phyloP scores from a whole-genome alignment of 2,888 invertebrate species.

The Eupithecia exiguata region DNA sequence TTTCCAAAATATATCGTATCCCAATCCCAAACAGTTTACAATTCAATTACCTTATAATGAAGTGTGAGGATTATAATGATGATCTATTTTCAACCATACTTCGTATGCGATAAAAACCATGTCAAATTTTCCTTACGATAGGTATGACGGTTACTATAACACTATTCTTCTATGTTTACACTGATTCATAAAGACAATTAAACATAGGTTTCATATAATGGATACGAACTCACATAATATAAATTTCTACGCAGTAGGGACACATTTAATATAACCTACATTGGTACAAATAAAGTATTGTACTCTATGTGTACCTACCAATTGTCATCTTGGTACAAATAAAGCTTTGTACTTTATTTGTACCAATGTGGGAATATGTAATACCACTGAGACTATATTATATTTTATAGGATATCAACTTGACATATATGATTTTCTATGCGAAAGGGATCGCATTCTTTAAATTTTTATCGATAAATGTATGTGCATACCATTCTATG shows the following conservation, averaged over 20 bases:
- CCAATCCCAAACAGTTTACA: slow-evolving; percentile 3
- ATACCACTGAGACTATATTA: neutral
- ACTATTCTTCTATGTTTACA: neutral
- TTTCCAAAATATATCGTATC: neutral
- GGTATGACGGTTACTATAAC: neutral
- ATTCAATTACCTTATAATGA: neutral
- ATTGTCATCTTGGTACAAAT: no score
- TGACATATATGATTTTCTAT: neutral
- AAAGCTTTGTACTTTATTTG: neutral
- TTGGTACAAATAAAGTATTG: no score
- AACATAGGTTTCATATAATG: neutral
- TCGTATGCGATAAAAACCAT: neutral
- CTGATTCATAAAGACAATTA: neutral
- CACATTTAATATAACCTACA: neutral
- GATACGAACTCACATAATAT: neutral
- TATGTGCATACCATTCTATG: no score
- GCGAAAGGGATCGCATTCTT: neutral
- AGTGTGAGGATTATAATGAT: neutral
- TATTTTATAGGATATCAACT: neutral
- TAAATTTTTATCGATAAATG: neutral
- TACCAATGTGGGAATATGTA: neutral
- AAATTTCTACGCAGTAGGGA: neutral
- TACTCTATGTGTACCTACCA: no score
- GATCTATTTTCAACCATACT: neutral
- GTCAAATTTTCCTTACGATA: neutral